These are phyloP conservation scores for Mylabris phalerata DNA, from an alignment of 1,140 invertebrate species.

Conservation along the genomic window DNA sequence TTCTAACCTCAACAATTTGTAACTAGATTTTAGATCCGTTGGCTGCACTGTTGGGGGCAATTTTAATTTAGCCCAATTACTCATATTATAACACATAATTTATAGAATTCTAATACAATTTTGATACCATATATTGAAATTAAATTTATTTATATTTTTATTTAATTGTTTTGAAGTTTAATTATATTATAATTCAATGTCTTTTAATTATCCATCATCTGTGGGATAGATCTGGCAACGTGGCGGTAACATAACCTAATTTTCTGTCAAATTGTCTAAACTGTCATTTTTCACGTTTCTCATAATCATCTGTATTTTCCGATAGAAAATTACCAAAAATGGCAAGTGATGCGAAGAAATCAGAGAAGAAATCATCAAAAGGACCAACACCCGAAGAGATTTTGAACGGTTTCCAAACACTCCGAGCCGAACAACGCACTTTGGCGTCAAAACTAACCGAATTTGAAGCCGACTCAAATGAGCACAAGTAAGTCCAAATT, in stretches of 20 bases:
- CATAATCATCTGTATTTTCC: too few species aligned
- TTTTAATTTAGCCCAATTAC: too few species aligned
- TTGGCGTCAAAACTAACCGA: slow-evolving; percentile 82
- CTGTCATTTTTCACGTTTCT: not conserved
- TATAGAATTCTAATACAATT: too few species aligned
- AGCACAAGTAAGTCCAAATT: slow-evolving; percentile 76
- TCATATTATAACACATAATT: too few species aligned
- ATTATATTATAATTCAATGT: too few species aligned
- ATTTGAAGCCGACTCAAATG: slow-evolving; percentile 87
- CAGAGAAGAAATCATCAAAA: slow-evolving; percentile 43
- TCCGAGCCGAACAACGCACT: slow-evolving; percentile 80
- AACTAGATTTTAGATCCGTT: not conserved
- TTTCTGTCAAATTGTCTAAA: not conserved
- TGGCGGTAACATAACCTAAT: too few species aligned
- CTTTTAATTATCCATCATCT: too few species aligned
- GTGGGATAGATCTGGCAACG: too few species aligned
- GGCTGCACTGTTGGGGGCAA: not conserved
- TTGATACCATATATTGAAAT: too few species aligned
- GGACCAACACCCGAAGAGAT: slow-evolving; percentile 67
- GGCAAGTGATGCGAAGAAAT: slow-evolving; percentile 40
- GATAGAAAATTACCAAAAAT: slow-evolving; percentile 34
- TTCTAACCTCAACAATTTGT: not conserved
- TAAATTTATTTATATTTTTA: too few species aligned
- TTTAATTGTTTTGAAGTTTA: too few species aligned
- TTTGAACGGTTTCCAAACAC: slow-evolving; percentile 74